These are phyloP conservation scores for Xiphophorus maculatus DNA, from an alignment of 2,113 vertebrate genomes.

Conservation along the genomic window DNA sequence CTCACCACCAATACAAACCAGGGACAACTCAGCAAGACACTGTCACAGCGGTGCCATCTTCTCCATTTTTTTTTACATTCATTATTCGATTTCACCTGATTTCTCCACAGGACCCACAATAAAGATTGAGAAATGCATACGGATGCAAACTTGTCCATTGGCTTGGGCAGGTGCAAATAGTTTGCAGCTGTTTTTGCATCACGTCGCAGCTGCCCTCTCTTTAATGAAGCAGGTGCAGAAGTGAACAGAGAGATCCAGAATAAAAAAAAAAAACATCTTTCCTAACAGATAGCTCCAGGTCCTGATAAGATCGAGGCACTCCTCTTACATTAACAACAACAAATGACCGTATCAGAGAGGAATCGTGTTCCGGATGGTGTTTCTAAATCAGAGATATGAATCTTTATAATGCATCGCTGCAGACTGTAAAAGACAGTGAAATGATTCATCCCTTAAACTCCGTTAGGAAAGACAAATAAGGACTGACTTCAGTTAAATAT, in stretches of 20 bases:
- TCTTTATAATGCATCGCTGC: neutral
- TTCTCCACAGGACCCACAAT: neutral
- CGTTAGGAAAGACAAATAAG: neutral
- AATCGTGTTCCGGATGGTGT: neutral
- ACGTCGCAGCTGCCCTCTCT: neutral
- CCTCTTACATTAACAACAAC: neutral
- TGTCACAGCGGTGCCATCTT: neutral
- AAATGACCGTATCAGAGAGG: neutral
- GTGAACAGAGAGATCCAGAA: neutral
- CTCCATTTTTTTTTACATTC: neutral
- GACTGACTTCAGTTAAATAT: neutral
- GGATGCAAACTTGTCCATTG: neutral
- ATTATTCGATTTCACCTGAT: neutral
- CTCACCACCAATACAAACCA: too few species aligned
- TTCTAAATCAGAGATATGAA: neutral
- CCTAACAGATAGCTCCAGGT: neutral
- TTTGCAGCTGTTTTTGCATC: neutral
- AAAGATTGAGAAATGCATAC: neutral
- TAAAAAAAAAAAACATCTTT: too few species aligned
- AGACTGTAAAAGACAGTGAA: neutral
- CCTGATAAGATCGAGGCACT: neutral
- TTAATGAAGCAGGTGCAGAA: neutral
- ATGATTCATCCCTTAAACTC: neutral
- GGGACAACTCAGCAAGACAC: too few species aligned
- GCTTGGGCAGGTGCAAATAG: neutral